Conservation (phyloP, 1,140 invertebrate species). For the Drosophila fuyamai region DNA sequence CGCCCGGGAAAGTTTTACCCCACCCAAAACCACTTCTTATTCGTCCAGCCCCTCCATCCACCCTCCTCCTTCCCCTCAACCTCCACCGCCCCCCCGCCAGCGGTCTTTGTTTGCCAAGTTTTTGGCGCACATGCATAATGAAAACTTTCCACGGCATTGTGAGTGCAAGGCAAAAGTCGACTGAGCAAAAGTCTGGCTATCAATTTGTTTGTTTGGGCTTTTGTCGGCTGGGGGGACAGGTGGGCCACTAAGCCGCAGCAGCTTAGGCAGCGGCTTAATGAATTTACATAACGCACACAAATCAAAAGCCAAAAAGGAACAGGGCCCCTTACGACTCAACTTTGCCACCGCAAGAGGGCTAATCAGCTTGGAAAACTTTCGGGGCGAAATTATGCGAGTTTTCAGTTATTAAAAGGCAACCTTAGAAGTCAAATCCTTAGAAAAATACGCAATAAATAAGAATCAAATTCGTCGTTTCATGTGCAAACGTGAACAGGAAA, state of each 20-base stretch:
- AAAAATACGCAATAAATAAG: constrained; percentile 48
- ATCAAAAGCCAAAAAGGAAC: constrained; percentile 38
- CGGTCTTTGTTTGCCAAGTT: constrained; percentile 53
- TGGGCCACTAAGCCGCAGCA: constrained; percentile 24
- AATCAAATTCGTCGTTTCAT: constrained; percentile 17
- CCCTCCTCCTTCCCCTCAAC: too few relatives aligned
- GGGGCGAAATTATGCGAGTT: constrained; percentile 34
- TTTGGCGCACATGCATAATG: constrained; percentile 59
- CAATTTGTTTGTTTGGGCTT: constrained; percentile 45
- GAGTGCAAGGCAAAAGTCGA: constrained; percentile 52
- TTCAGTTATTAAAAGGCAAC: constrained; percentile 40
- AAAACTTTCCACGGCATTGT: constrained; percentile 55
- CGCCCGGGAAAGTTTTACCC: constrained; percentile 27
- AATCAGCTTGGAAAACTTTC: constrained; percentile 27
- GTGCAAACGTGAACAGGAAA: constrained; percentile 5
- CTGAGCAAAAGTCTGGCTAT: constrained; percentile 50
- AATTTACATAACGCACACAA: constrained; percentile 45
- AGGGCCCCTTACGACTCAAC: neutral
- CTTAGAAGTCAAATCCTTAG: constrained; percentile 26
- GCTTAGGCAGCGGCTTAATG: constrained; percentile 47
- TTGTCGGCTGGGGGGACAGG: constrained; percentile 6
- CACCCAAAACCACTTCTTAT: neutral
- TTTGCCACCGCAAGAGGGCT: constrained; percentile 25
- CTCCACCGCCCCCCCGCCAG: neutral
- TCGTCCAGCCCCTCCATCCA: neutral